Evolutionary conservation across 2,113 vertebrate species (phyloP).

Genomic region (Myanophis thanlyinensis): DNA sequence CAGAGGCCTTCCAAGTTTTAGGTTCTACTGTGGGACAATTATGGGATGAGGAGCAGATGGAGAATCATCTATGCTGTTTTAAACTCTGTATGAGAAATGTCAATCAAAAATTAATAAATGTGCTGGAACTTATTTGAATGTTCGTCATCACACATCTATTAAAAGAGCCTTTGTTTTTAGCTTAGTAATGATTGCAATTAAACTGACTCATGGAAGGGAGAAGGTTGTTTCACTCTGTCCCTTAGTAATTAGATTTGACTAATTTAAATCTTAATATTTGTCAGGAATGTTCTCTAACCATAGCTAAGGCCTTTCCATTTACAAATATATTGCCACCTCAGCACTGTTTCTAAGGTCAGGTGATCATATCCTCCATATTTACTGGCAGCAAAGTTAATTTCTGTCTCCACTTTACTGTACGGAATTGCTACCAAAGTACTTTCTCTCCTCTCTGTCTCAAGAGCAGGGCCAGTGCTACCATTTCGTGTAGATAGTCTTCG

Average conservation of each 20-base stretch:
- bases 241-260: not conserved
- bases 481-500: not conserved
- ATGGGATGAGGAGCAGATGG: not conserved
- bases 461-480: not conserved
- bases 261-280: not conserved
- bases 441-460: not conserved
- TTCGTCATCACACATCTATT: not conserved
- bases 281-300: not conserved
- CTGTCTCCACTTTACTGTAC: not conserved
- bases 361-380: not conserved
- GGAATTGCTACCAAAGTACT: not conserved
- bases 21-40: not conserved
- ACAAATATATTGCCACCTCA: not conserved
- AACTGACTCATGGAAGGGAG: not conserved
- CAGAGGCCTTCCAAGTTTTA: not conserved
- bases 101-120: not conserved
- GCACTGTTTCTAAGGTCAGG: not conserved
- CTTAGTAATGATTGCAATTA: conserved; percentile 13
- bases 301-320: not conserved
- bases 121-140: not conserved
- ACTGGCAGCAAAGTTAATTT: not conserved
- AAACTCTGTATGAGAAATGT: not conserved
- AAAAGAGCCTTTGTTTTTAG: not conserved
- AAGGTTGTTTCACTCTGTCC: not conserved
- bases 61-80: not conserved